Percentiles rank a stretch among this genome's conserved stretches.
These are phyloP conservation scores for Acholoe squamosa DNA, from an alignment of 2,888 invertebrate species.

Conservation along the genomic window DNA sequence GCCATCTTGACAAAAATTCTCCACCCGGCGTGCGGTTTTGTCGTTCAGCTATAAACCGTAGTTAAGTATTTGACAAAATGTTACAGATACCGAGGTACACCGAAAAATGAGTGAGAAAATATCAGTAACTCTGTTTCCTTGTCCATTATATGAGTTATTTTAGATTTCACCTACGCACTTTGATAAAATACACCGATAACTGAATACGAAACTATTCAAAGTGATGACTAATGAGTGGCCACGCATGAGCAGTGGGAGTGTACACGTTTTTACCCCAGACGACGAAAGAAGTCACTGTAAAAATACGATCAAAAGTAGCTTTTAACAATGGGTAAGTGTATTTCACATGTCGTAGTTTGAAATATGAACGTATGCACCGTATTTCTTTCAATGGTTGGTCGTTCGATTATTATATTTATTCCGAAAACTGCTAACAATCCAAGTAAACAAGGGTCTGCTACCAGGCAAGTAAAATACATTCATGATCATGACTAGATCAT, in stretches of 20 bases:
- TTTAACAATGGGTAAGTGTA: slow-evolving; percentile 26
- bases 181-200: background rate
- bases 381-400: too few relatives aligned
- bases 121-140: background rate
- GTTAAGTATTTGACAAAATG: background rate
- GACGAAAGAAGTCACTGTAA: background rate
- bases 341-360: background rate
- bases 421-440: too few relatives aligned
- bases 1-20: slow-evolving; percentile 64
- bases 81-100: too few relatives aligned
- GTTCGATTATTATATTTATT: too few relatives aligned
- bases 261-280: slow-evolving; percentile 58
- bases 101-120: too few relatives aligned
- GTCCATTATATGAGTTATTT: background rate
- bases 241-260: slow-evolving; percentile 58
- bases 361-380: background rate
- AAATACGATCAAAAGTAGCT: background rate
- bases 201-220: background rate
- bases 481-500: too few relatives aligned
- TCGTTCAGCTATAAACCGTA: background rate
- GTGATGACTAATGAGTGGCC: background rate
- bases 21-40: background rate
- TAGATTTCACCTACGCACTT: background rate
- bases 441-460: too few relatives aligned
- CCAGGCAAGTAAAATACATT: too few relatives aligned